Evolutionary conservation across 1,140 invertebrate genomes (phyloP), one percentile per base, ranked within the genome.

Genomic region (Bombus balteatus): DNA sequence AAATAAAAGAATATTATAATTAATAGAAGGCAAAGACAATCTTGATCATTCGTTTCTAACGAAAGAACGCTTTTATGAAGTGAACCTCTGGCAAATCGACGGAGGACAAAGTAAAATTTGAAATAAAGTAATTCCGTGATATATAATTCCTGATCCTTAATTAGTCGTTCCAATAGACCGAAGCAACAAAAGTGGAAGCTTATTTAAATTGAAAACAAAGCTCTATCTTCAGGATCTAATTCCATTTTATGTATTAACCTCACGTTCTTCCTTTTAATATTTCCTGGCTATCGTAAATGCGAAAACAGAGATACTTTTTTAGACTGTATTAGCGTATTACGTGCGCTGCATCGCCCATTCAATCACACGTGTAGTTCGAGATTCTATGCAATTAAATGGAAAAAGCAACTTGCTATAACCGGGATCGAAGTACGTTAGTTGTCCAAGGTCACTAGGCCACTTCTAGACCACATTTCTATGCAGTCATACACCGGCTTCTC

Each of bases 391-490:
- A 75, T 75, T 75, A 75, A 22, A 43, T 22, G 18, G 8, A 75
- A 53, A 74, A 34, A 74, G 41, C 32, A 25, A 5, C n/a, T 13
- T 10, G 18, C 73, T 34, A 74, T 34, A 25, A 10, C 18, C 3
- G 1, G 4, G 1, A 34, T 0, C n/a, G 10, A 53, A 53, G 22
- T 32, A 34, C 18, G 43, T 25, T 32, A 18, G 41, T 39, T n/a
- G 39, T 9, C 32, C 43, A 75, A 53, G 73, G 73, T 75, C 73
- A 75, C 73, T 34, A 53, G 41, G 73, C 32, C 73, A 53, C 22
- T 32, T n/a, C 4, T 1, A 4, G 1, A 34, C 22, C 12, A 13
- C 22, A 3, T 32, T 47, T 62, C 59, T 32, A 18, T 22, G 18
- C 28, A 4, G n/a, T n/a, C 18, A 1, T 53, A 53, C 13, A 32